phyloP scores from a whole-genome alignment of 2,113 vertebrate genomes.

The Todiramphus saurophagus region DNA sequence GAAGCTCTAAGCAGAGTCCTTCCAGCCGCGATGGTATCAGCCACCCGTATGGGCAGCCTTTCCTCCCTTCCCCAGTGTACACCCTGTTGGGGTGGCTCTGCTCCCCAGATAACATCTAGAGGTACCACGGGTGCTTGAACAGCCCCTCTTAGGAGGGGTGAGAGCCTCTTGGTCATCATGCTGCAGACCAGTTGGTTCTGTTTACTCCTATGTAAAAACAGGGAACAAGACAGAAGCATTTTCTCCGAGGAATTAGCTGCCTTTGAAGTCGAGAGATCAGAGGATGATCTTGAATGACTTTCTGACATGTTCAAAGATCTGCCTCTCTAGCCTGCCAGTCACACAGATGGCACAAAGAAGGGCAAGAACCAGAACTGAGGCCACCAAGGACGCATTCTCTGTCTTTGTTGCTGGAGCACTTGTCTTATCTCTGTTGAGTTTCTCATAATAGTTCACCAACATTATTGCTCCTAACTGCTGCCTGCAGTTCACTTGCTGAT shows the following conservation, averaged over 20 bases:
- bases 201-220: not conserved
- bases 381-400: not conserved
- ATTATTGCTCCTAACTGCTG: not conserved
- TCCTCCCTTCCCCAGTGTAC: not conserved
- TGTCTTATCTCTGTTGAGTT: not conserved
- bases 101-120: not conserved
- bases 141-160: not conserved
- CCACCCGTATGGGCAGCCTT: not conserved
- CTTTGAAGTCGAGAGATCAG: not conserved
- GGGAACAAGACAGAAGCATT: not conserved
- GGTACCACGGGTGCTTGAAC: not conserved
- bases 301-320: not conserved
- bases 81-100: fast-evolving
- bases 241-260: not conserved
- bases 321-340: not conserved
- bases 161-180: fast-evolving
- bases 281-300: not conserved
- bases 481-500: not conserved
- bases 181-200: not conserved
- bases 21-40: not conserved
- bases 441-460: not conserved
- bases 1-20: not conserved
- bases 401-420: not conserved
- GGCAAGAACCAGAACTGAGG: not conserved
- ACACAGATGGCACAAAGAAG: not conserved